Base-by-base conservation (phyloP, 2,888 invertebrate species). In the Anagyrus pseudococci region DNA sequence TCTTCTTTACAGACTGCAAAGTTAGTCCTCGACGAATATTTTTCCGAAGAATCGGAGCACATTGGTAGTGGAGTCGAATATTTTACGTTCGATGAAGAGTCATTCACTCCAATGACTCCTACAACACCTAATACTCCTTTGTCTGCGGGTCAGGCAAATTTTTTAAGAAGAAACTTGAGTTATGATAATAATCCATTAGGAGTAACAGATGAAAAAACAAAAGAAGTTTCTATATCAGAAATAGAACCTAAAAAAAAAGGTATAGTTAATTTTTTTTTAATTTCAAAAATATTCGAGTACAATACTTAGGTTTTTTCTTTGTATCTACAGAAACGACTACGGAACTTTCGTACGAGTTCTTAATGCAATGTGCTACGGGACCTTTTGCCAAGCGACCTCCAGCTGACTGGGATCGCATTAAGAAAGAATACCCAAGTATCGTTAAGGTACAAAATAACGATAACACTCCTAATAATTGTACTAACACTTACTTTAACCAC, bases 11-110 rank as follows among this genome's bases (percentile, higher is more conserved):
- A 94, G 94, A 90, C 90, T 74, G 93, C 94, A 62, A 94, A 94
- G 83, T 83, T 94, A 74, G 90, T 94, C 70, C 83, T 95, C 74
- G 94, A 94, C 79, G 93, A 94, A 82, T 92, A 92, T 82, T 94
- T 94, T 60, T 72, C 79, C 58, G 75, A 77, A 55, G 78, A 78
- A 58, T 68, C 73, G 4, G 78, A 79, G 44, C 74, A 75, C 53
- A 72, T 72, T 49, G 73, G 70, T 62, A 73, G 72, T 59, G 72
- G 76, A 52, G 71, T 76, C 50, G 80, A 80, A 56, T 79, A 77
- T 50, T 80, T 80, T 59, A 76, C 73, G 58, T 79, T 79, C 40
- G 77, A 78, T 10, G 79, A 81, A 46, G 80, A 79, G 47, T 65
- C 74, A 8, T 69, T 72, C 63, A 43, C 67, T 29, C 68, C 69